Evolutionary conservation across 2,888 invertebrate genomes (phyloP).

Genomic region (Labia minor): DNA sequence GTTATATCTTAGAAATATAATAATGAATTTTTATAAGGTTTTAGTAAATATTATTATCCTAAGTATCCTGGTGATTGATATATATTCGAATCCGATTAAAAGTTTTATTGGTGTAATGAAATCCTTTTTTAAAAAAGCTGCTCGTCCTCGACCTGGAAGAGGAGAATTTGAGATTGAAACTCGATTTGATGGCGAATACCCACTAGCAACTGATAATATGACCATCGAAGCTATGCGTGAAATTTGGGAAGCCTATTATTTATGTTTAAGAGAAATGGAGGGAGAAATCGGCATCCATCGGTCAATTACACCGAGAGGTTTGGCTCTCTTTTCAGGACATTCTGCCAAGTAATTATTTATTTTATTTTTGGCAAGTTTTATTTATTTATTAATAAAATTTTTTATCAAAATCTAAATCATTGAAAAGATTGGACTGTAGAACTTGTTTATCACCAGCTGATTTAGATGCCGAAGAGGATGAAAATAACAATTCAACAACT

Average conservation of each 20-base stretch:
- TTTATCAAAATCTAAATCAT: no score
- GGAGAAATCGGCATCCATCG: slow-evolving; percentile 33
- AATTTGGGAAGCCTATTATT: slow-evolving; percentile 46
- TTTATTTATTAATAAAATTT: no score
- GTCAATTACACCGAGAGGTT: slow-evolving; percentile 34
- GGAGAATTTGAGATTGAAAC: not conserved
- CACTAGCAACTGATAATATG: slow-evolving; percentile 34
- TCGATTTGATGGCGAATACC: slow-evolving; percentile 37
- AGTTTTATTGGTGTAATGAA: not conserved
- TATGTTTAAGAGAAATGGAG: slow-evolving; percentile 38
- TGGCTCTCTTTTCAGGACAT: slow-evolving; percentile 39
- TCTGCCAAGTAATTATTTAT: slow-evolving; percentile 36
- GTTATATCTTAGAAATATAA: no score
- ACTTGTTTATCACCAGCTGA: slow-evolving; percentile 45
- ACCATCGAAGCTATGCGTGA: slow-evolving; percentile 35
- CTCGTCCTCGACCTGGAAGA: not conserved
- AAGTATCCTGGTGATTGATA: not conserved
- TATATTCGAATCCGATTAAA: not conserved
- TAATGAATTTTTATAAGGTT: no score
- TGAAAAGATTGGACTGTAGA: slow-evolving; percentile 42
- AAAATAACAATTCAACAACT: slow-evolving; percentile 30
- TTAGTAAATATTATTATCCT: no score
- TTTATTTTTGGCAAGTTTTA: no score
- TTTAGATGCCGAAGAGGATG: slow-evolving; percentile 28
- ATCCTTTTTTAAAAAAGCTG: not conserved